Conservation (phyloP, 2,113 vertebrate genomes). For the Orthonyx spaldingii region DNA sequence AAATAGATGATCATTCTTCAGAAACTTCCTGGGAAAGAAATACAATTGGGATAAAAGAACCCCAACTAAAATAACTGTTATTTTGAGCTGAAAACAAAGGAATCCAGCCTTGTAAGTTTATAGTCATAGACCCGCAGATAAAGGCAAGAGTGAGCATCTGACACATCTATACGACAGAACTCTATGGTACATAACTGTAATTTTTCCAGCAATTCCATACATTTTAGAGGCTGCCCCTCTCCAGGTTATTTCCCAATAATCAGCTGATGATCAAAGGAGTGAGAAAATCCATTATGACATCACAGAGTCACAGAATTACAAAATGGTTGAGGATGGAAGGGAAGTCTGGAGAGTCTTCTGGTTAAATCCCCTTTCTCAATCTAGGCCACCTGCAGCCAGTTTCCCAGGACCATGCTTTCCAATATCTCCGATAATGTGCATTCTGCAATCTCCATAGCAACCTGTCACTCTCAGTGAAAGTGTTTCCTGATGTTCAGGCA, state of each 20-base stretch:
- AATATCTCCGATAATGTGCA: not conserved
- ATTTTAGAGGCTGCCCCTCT: not conserved
- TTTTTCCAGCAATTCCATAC: not conserved
- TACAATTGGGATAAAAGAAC: not conserved
- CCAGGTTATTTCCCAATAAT: not conserved
- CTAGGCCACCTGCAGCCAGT: not conserved
- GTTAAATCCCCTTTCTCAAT: accelerated
- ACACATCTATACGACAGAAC: not conserved
- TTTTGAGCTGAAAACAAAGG: not conserved
- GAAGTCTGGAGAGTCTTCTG: not conserved
- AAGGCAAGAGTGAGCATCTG: not conserved
- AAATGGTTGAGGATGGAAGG: not conserved
- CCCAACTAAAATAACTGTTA: not conserved
- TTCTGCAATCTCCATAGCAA: not conserved
- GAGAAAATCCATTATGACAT: not conserved
- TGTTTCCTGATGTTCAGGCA: not conserved
- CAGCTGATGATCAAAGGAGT: not conserved
- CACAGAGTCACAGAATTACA: not conserved
- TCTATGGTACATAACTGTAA: not conserved
- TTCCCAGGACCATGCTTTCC: not conserved
- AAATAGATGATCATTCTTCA: not conserved
- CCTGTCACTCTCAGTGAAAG: not conserved
- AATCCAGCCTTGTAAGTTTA: not conserved
- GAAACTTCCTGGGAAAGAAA: not conserved
- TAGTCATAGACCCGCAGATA: not conserved